Base-by-base conservation (phyloP, 2,888 invertebrate species). In the Drosophila formosana region DNA sequence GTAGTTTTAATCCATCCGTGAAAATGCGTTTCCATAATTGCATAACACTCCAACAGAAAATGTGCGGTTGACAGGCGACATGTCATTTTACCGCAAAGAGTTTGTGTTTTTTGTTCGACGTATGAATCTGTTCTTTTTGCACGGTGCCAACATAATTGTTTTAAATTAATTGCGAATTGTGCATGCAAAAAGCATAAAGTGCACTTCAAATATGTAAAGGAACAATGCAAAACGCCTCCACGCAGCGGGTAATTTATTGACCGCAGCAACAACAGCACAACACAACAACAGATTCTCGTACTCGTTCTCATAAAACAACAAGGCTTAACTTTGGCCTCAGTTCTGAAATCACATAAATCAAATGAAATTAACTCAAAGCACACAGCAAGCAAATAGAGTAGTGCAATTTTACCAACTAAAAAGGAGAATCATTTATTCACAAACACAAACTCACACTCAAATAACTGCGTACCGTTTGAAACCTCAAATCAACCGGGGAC, bases 131-230 rank as follows among this genome's bases (percentile, higher is more conserved):
- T 65, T 60, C 63, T 74, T 73, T 72, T 78, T 72, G 53, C 61
- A 41, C 50, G 67, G 50, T 53, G 71, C 52, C 65, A 69, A 80
- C 84, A 75, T 84, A 84, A 84, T 84, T 84, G 85, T 84, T 88
- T 88, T 84, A 84, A 80, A 84, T 84, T 84, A 84, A 84, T 84
- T 84, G 87, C 85, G 70, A 87, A 76, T 84, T 81, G 87, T 77
- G 80, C 77, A 83, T 83, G 87, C 81, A 78, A 81, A 83, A 80
- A 83, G 87, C 87, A 83, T 78, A 75, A 78, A 82, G 87, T 75
- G 84, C 87, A 83, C 87, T 82, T 82, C 87, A 83, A 82, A 82
- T 80, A 72, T 83, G 81, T 77, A 80, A 82, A 62, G 72, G 75
- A 82, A 85, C 82, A 85, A 75, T 71, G 76, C 68, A 39, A 32